Evolutionary conservation across 2,797 vertebrate species (phyloP).

Genomic region (Prionace glauca): DNA sequence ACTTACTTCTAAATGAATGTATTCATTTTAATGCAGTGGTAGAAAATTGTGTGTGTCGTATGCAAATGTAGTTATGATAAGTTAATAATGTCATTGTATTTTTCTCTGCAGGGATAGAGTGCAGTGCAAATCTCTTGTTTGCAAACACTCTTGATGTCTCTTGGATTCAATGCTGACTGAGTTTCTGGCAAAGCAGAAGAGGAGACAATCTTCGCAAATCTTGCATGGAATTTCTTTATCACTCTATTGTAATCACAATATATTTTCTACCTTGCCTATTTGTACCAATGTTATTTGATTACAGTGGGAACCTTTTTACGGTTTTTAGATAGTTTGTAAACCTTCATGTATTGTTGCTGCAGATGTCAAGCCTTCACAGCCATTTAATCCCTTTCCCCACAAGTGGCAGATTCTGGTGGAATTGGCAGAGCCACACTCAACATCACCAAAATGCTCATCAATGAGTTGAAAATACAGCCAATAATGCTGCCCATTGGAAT

Average conservation of each 20-base stretch:
- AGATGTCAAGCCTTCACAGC: neutral
- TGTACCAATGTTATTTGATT: conserved; percentile 23
- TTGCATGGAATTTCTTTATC: conserved; percentile 36
- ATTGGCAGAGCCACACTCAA: neutral
- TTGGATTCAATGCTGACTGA: conserved; percentile 20
- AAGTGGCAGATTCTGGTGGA: conserved; percentile 19
- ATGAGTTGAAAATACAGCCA: neutral
- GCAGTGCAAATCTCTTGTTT: neutral
- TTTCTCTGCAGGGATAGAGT: neutral
- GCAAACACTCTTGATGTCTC: conserved; percentile 7
- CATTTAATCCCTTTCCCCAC: conserved; percentile 15
- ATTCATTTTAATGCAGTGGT: neutral
- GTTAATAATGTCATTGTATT: neutral
- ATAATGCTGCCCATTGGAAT: neutral
- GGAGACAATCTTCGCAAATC: neutral
- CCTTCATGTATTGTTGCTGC: conserved; percentile 1
- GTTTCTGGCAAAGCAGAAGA: conserved; percentile 15
- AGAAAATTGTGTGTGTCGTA: neutral
- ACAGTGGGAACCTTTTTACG: conserved; percentile 18
- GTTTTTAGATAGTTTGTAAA: conserved; percentile 37
- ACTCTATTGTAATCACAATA: conserved; percentile 23
- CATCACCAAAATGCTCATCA: neutral
- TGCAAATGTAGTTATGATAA: neutral
- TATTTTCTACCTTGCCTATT: conserved; percentile 33
- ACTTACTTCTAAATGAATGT: neutral